Evolutionary conservation across 1,140 invertebrate species (phyloP).

Genomic region (Odontomachus brunneus): DNA sequence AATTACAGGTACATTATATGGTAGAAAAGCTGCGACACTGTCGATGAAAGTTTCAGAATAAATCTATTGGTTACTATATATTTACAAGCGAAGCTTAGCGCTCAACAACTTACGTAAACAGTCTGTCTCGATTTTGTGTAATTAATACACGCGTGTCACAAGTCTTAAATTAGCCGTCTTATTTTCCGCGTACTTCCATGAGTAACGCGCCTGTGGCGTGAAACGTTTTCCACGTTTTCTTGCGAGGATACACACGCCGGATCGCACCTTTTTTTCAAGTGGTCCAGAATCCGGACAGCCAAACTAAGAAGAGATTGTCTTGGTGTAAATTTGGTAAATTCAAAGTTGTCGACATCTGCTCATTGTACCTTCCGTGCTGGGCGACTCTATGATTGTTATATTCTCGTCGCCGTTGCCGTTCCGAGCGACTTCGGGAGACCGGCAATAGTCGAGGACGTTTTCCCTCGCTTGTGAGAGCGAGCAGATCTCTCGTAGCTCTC

Average conservation of each 20-base stretch:
- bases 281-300: conserved; percentile 77
- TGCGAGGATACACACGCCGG: conserved; percentile 18
- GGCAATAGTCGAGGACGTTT: conserved; percentile 65
- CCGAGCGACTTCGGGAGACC: conserved; percentile 66
- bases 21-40: no score
- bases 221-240: not conserved
- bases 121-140: no score
- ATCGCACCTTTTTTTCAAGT: conserved; percentile 45
- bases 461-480: conserved; percentile 61
- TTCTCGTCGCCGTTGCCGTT: conserved; percentile 75
- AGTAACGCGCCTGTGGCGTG: no score
- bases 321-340: not conserved
- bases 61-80: not conserved
- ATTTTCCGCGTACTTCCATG: no score
- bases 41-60: no score
- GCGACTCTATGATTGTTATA: conserved; percentile 69
- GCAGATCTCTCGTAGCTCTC: conserved; percentile 60
- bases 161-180: no score
- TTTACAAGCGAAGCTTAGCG: conserved; percentile 38
- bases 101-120: conserved; percentile 17
- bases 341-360: not conserved
- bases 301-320: conserved; percentile 65
- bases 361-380: conserved; percentile 56
- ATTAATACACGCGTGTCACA: no score
- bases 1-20: no score